Percentiles rank a stretch among this genome's conserved stretches.
These are phyloP conservation scores for Eupithecia subfuscata DNA, from an alignment of 2,888 invertebrate species.

Conservation along the genomic window DNA sequence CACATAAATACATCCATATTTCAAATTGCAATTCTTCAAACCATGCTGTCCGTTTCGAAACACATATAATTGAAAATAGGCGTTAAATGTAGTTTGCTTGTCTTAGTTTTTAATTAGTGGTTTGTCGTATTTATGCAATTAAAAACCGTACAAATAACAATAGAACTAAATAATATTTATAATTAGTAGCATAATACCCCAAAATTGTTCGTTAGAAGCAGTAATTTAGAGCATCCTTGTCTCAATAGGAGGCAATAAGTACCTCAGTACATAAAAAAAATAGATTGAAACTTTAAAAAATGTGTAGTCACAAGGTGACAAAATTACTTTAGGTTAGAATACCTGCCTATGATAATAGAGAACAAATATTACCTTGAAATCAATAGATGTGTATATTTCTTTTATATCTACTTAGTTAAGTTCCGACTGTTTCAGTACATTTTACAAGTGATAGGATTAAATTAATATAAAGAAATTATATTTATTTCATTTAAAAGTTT, in stretches of 20 bases:
- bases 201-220: neutral
- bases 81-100: neutral
- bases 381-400: neutral
- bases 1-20: no score
- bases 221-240: neutral
- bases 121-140: neutral
- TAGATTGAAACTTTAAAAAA: neutral
- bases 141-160: constrained; percentile 9
- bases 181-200: constrained; percentile 2
- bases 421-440: neutral
- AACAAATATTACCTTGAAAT: constrained; percentile 4
- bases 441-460: neutral
- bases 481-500: neutral
- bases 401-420: neutral
- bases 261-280: neutral
- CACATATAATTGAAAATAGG: neutral
- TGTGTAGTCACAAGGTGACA: constrained; percentile 23
- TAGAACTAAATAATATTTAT: neutral
- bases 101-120: neutral
- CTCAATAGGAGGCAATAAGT: no score
- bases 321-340: neutral
- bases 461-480: neutral
- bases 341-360: neutral
- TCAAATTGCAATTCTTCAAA: no score
- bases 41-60: no score